Base-by-base conservation (phyloP, 2,113 vertebrate species). In the Dolichotis patagonum region DNA sequence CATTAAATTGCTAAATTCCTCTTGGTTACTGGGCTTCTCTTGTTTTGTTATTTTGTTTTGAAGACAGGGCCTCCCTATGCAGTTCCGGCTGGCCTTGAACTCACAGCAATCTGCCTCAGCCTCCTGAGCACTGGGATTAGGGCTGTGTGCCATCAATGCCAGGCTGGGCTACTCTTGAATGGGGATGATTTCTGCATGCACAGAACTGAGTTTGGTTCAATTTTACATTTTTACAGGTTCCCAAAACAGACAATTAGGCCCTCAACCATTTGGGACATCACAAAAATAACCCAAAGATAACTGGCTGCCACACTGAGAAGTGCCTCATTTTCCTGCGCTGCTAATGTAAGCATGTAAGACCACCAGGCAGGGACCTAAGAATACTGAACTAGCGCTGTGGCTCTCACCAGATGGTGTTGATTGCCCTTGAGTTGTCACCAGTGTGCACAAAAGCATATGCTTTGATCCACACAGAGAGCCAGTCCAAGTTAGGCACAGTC, bases 381-480 rank as follows among this genome's bases (percentile, higher is more conserved):
- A 91, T 2, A 84, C 12, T 43, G 30, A 81, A 77, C 87, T 71
- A 63, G 80, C 10, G 67, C 81, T 65, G 38, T 78, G 88, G 46
- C 88, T 96, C 99, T 99, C 98, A 99, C 99, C 99, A 99, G 96
- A 99, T 99, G 26, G 99, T 99, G 97, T 99, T 99, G 98, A 99
- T 99, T 8, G 99, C 99, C 97, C 99, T 99, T 0, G 99, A 99
- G 97, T 99, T 99, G 97, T 99, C 99, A 5, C 99, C 99, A 35
- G 99, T 99, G 10, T 99, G 99, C 58, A 99, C 99, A 96, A 99
- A 99, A 56, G 99, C 99, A 0, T 99, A 99, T 0, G 99, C 99
- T 98, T 99, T 99, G 98, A 99, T 99, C 99, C 99, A 99, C 78
- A 99, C 99, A 0, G 99, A 99, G 0, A 99, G 99, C 99, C 99